Evolutionary conservation across 1,140 invertebrate species (phyloP).

Genomic region (Dysdera silvatica): DNA sequence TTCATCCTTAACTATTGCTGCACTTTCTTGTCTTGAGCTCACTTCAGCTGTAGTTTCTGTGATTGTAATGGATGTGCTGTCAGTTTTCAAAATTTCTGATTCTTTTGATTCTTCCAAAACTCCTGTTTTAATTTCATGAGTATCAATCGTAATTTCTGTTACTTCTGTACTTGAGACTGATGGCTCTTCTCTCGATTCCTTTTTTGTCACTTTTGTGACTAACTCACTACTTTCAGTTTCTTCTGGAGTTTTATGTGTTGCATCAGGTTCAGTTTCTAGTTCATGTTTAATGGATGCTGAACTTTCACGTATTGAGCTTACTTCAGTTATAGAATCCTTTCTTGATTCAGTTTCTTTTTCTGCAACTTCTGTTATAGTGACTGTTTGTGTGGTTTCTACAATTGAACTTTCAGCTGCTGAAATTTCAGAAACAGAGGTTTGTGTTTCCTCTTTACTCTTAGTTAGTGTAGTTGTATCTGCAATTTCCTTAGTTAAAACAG

Average conservation of each 20-base stretch:
- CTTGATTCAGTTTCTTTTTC: too few species aligned
- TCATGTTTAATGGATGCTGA: neutral
- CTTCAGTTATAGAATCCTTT: too few species aligned
- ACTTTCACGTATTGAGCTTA: neutral
- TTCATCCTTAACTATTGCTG: conserved; percentile 1
- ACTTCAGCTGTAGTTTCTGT: neutral
- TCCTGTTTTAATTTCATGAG: neutral
- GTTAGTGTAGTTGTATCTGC: neutral
- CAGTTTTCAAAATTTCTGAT: neutral
- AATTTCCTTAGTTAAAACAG: neutral
- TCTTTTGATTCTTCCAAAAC: neutral
- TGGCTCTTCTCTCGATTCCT: neutral
- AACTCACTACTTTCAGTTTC: neutral
- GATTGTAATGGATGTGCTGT: neutral
- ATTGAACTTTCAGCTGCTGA: too few species aligned
- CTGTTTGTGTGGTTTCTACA: too few species aligned
- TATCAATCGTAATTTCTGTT: neutral
- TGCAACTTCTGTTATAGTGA: too few species aligned
- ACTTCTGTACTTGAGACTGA: neutral
- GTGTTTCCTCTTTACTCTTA: neutral
- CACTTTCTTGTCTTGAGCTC: neutral
- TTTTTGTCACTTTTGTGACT: neutral
- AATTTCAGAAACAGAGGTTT: too few species aligned
- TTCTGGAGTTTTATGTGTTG: too few species aligned
- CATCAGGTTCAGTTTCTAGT: neutral